Base-by-base conservation (phyloP, 1,140 invertebrate genomes). In the Pseudomyrmex flavicornis region DNA sequence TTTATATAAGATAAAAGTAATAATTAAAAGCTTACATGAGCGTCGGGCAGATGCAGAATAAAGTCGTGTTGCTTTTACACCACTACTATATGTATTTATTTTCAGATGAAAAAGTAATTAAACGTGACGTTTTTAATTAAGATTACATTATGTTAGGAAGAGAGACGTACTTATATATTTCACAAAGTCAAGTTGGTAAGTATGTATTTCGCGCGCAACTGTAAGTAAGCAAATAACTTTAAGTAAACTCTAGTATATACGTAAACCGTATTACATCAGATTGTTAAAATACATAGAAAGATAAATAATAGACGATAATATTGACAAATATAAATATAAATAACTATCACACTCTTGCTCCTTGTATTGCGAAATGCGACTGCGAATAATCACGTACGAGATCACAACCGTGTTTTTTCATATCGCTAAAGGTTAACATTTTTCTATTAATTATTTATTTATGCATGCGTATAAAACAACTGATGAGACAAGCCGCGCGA, bases 1-100 rank as follows among this genome's bases (percentile, higher is more conserved):
- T 35, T 80, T 80, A 26, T 61, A 80, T 80, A 70, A 54, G 35
- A 26, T 80, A 59, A 69, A 35, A 50, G 54, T 61, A 26, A 44
- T 59, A 80, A 80, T 80, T 80, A 80, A 80, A 80, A 80, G 66
- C 70, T 80, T 35, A 70, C 54, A 52, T 70, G 44, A 70, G 35
- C 35, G 35, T 7, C 5, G 20, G 15, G 56, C 20, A 12, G n/a
- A 80, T 15, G n/a, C n/a, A 17, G 4, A 70, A n/a, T 54, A 58
- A 70, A 72, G 54, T 61, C 52, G 48, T 10, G 20, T 59, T n/a
- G 66, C 17, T 70, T 26, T 20, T 44, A 5, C 20, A 69, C 22
- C n/a, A 35, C 3, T 20, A 35, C 5, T n/a, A n/a, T n/a, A n/a
- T n/a, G 50, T 44, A 44, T 26, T 61, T 59, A 50, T 26, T 48